Conservation (phyloP, 2,797 vertebrate species). For the Bradypodion pumilum region DNA sequence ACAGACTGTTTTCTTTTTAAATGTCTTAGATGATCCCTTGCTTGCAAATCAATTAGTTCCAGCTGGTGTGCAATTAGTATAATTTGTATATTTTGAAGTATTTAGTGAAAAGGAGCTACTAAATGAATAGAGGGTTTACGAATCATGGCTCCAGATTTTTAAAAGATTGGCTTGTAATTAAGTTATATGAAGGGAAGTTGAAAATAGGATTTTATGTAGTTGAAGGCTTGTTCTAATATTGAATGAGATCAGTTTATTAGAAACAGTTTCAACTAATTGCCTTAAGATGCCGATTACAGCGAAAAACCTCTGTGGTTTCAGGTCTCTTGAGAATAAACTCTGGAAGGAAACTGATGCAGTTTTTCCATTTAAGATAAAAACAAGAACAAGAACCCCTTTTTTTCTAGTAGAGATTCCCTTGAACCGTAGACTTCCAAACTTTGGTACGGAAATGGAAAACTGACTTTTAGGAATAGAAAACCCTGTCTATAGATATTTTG, state of each 20-base stretch:
- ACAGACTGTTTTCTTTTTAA: too few relatives aligned
- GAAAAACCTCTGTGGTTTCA: not conserved
- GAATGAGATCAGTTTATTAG: slow-evolving; percentile 3
- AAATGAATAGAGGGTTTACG: not conserved
- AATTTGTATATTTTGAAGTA: not conserved
- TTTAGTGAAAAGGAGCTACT: not conserved
- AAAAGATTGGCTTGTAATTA: slow-evolving; percentile 5
- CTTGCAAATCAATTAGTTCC: too few relatives aligned
- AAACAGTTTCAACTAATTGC: not conserved
- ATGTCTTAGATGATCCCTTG: too few relatives aligned
- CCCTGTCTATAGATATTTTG: not conserved
- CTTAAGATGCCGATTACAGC: slow-evolving; percentile 17
- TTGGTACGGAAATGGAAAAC: not conserved
- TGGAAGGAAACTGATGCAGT: not conserved
- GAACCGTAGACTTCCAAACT: not conserved
- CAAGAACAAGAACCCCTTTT: not conserved
- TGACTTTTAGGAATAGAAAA: not conserved
- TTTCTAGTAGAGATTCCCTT: not conserved
- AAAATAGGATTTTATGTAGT: slow-evolving; percentile 20
- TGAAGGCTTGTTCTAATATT: not conserved
- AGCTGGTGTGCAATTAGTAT: not conserved
- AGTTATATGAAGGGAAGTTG: rapidly evolving
- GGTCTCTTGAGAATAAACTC: not conserved
- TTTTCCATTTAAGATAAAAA: not conserved
- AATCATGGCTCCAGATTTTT: not conserved